Conservation (phyloP, 2,888 invertebrate species). For the Chalcis sispes region DNA sequence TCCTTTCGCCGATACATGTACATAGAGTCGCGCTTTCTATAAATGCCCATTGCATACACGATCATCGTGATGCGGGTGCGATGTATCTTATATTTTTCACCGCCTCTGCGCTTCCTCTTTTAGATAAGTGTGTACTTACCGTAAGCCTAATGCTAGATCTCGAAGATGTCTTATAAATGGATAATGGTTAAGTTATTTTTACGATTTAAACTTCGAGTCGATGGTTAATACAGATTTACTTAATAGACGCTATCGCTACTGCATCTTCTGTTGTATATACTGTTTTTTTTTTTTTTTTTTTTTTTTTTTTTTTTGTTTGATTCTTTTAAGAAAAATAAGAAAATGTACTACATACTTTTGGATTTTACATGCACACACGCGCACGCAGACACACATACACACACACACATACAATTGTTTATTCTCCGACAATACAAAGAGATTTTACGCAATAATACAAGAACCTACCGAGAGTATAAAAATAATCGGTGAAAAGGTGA, state of each 20-base stretch:
- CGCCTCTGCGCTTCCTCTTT: slow-evolving; percentile 26
- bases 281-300: too few species aligned
- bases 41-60: slow-evolving; percentile 2
- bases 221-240: too few species aligned
- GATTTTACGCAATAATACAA: not conserved
- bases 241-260: too few species aligned
- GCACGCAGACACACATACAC: not conserved
- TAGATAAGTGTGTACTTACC: too few species aligned
- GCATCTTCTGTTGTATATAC: too few species aligned
- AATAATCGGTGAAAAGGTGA: too few species aligned
- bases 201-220: not conserved
- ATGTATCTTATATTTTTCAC: slow-evolving; percentile 14
- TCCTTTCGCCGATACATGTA: slow-evolving; percentile 12
- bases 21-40: not conserved
- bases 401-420: not conserved
- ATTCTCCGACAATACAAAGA: not conserved
- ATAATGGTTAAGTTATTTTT: not conserved
- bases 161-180: too few species aligned
- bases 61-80: slow-evolving; percentile 3
- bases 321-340: not conserved
- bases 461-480: too few species aligned
- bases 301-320: not conserved
- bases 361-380: too few species aligned
- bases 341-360: too few species aligned
- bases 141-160: too few species aligned